Evolutionary conservation across 2,797 vertebrate genomes (phyloP).

Genomic region (Lacerta agilis): DNA sequence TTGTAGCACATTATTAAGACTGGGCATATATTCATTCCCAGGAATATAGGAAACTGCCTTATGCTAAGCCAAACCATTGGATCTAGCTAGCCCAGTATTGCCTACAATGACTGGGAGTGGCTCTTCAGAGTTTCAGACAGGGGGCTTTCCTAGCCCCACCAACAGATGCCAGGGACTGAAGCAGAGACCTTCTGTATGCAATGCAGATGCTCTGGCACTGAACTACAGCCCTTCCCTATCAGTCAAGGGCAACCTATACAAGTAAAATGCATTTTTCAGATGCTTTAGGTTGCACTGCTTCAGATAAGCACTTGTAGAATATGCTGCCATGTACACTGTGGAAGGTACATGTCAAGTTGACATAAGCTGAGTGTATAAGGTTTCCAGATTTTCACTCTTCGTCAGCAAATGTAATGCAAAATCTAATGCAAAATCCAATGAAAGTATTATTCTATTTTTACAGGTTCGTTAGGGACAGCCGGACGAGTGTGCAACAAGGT

Average conservation of each 20-base stretch:
- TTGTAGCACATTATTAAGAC: background rate
- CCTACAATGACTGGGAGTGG: too few relatives aligned
- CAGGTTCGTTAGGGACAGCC: constrained; percentile 95
- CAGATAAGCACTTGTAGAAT: background rate
- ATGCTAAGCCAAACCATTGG: too few relatives aligned
- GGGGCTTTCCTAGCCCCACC: too few relatives aligned
- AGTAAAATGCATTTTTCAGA: background rate
- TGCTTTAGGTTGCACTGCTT: too few relatives aligned
- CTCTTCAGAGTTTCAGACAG: too few relatives aligned
- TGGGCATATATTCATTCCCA: background rate
- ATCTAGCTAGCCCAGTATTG: too few relatives aligned
- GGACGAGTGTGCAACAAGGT: constrained; percentile 93
- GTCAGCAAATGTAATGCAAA: background rate
- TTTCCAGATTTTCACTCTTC: background rate
- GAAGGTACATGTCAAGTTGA: background rate
- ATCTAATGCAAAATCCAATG: background rate
- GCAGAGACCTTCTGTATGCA: too few relatives aligned
- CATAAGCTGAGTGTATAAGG: background rate
- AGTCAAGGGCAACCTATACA: constrained; percentile 4
- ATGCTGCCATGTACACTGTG: background rate
- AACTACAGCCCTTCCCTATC: too few relatives aligned
- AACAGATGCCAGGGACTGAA: too few relatives aligned
- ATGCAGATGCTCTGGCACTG: too few relatives aligned
- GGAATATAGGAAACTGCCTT: background rate
- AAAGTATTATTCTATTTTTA: background rate